These are phyloP conservation scores for Operophtera brumata DNA, from an alignment of 2,888 invertebrate genomes.

Conservation along the genomic window DNA sequence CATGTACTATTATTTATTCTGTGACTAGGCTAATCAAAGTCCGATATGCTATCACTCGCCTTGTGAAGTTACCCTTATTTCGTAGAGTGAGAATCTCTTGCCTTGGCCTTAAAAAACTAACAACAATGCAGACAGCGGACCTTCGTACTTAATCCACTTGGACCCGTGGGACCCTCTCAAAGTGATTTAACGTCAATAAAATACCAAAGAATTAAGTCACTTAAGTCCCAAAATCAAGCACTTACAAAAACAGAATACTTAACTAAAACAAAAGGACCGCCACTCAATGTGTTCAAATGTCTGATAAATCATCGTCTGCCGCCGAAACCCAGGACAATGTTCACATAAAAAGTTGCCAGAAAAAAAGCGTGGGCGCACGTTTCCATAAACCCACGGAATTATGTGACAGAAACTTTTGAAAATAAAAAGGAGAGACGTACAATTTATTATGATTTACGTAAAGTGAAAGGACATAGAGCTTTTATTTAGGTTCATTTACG, in stretches of 20 bases:
- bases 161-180: background rate
- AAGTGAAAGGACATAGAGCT: slow-evolving; percentile 7
- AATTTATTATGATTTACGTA: background rate
- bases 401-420: background rate
- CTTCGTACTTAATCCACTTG: background rate
- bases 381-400: slow-evolving; percentile 39
- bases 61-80: too few species aligned
- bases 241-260: slow-evolving; percentile 17
- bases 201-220: slow-evolving; percentile 3
- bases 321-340: slow-evolving; percentile 57
- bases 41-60: too few species aligned
- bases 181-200: slow-evolving; percentile 3
- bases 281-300: slow-evolving; percentile 45
- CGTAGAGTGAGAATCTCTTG: too few species aligned
- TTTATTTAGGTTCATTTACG: background rate
- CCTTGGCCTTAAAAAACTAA: too few species aligned
- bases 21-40: too few species aligned
- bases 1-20: too few species aligned
- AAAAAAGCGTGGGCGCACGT: slow-evolving; percentile 45
- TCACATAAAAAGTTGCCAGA: slow-evolving; percentile 53
- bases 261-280: slow-evolving; percentile 51
- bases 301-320: slow-evolving; percentile 57
- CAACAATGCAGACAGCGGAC: background rate
- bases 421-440: background rate
- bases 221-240: slow-evolving; percentile 4